phyloP scores from a whole-genome alignment of 2,888 invertebrate species.

The Andrena camellia region DNA sequence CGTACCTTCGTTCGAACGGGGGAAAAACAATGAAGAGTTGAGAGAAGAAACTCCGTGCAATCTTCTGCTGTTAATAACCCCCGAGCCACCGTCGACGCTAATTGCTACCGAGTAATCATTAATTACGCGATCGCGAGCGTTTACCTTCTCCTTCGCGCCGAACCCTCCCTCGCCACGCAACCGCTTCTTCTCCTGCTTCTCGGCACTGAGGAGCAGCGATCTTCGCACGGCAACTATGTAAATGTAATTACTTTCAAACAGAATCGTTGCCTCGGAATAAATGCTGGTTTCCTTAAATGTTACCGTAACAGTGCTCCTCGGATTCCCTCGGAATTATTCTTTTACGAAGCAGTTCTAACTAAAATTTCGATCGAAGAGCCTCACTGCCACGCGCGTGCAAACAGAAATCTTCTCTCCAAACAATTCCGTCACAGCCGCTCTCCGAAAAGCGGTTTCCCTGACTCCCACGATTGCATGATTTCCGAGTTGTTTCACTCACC shows the following conservation, averaged over 20 bases:
- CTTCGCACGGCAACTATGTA: background rate
- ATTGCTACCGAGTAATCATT: constrained; percentile 22
- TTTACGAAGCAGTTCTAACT: too few relatives aligned
- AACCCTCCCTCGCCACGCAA: background rate
- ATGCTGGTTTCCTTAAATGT: too few relatives aligned
- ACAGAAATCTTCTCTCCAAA: too few relatives aligned
- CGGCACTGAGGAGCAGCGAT: background rate
- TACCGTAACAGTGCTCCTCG: too few relatives aligned
- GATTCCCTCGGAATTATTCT: too few relatives aligned
- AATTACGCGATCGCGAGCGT: constrained; percentile 4
- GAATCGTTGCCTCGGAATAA: too few relatives aligned
- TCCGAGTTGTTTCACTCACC: constrained; percentile 87
- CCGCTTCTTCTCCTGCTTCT: background rate
- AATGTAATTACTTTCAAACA: too few relatives aligned
- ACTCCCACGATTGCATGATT: too few relatives aligned
- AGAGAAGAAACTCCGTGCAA: background rate
- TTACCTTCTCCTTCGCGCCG: background rate
- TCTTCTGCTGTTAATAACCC: constrained; percentile 18
- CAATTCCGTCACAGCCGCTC: background rate
- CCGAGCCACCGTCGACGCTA: background rate
- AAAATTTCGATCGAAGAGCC: too few relatives aligned
- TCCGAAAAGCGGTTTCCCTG: background rate
- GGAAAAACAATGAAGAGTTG: background rate
- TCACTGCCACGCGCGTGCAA: too few relatives aligned
- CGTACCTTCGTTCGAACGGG: constrained; percentile 4